A percentile compares a stretch with the other conserved stretches of the same genome.
Conservation (phyloP, 2,113 vertebrate genomes). For the Clarias macrocephalus region DNA sequence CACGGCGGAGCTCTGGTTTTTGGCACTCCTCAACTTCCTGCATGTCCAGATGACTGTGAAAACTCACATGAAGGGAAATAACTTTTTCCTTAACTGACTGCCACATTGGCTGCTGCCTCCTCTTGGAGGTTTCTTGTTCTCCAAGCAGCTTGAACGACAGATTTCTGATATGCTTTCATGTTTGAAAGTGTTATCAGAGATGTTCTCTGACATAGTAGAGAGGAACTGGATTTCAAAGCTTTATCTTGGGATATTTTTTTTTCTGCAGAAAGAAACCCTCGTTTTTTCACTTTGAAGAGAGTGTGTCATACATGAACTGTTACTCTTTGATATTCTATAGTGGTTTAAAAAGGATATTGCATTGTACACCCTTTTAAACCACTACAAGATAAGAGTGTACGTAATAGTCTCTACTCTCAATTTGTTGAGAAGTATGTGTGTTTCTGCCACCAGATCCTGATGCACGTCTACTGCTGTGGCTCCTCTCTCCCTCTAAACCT, state of each 20-base stretch:
- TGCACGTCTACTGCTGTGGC: background rate
- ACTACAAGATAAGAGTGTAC: background rate
- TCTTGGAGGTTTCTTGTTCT: background rate
- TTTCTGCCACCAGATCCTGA: background rate
- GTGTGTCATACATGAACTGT: background rate
- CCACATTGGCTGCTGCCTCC: background rate
- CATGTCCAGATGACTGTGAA: background rate
- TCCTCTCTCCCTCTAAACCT: background rate
- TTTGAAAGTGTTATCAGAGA: background rate
- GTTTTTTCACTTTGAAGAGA: background rate
- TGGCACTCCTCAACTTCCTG: background rate
- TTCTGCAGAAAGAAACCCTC: background rate
- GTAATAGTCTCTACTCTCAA: background rate
- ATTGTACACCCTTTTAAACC: constrained; percentile 6
- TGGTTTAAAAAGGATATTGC: background rate
- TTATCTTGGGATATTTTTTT: background rate
- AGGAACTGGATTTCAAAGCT: background rate
- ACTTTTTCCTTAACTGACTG: background rate
- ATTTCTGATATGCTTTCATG: background rate
- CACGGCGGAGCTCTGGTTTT: background rate
- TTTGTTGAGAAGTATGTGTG: background rate
- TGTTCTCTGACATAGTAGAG: background rate
- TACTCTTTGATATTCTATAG: background rate
- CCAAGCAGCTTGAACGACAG: background rate
- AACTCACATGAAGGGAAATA: background rate